A percentile compares a stretch with the other conserved stretches of the same genome.
These are phyloP conservation scores for Alauda arvensis DNA, from an alignment of 2,797 vertebrate species.

Conservation along the genomic window DNA sequence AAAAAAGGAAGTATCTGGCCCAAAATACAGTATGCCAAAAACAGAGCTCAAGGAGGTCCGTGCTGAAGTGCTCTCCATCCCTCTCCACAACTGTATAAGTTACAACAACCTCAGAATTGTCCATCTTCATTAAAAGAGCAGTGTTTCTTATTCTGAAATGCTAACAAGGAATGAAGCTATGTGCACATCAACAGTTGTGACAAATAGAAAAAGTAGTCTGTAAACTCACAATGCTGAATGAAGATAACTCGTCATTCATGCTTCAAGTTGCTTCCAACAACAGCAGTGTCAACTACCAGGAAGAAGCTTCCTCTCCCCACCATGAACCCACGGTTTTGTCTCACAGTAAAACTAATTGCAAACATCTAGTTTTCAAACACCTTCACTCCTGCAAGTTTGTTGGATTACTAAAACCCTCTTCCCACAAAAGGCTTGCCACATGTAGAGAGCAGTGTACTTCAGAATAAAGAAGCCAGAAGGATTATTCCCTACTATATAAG, in stretches of 20 bases:
- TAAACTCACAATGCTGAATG: not conserved
- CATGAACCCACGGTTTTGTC: accelerated
- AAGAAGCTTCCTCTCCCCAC: not conserved
- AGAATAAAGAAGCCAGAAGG: not conserved
- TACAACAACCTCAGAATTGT: not conserved
- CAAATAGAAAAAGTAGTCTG: not conserved
- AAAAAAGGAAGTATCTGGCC: not conserved
- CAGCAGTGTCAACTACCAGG: not conserved
- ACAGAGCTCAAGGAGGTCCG: not conserved
- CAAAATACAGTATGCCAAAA: not conserved
- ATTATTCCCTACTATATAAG: not conserved
- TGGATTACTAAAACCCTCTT: not conserved
- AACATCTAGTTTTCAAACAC: not conserved
- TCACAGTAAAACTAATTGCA: not conserved
- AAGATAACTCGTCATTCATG: not conserved
- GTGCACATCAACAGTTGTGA: not conserved
- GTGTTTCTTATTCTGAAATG: not conserved
- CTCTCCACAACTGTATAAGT: not conserved
- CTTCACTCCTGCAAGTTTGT: not conserved
- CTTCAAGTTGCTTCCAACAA: not conserved
- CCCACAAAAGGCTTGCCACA: not conserved
- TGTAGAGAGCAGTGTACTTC: not conserved
- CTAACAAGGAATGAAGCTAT: not conserved
- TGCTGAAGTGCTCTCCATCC: not conserved
- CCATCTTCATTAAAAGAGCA: not conserved